phyloP scores from a whole-genome alignment of 2,113 vertebrate species.

The Bambusicola thoracicus region DNA sequence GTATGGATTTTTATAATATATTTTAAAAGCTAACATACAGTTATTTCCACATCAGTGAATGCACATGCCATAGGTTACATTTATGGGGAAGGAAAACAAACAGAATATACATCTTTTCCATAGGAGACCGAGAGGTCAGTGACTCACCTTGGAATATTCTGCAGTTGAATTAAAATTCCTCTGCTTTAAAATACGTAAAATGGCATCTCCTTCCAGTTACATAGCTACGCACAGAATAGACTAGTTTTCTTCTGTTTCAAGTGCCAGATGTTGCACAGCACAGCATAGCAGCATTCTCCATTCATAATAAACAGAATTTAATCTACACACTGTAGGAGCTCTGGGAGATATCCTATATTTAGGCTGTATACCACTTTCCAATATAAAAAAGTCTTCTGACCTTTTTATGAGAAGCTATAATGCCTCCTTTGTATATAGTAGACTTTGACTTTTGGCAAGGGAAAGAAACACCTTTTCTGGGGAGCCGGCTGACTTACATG shows the following conservation, averaged over 20 bases:
- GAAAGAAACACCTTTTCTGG: slow-evolving; percentile 30
- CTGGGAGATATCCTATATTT: slow-evolving; percentile 54
- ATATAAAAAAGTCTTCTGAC: slow-evolving; percentile 59
- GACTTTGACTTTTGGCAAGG: slow-evolving; percentile 55
- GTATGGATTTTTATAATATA: not conserved
- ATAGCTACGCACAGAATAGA: not conserved
- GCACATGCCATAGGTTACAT: not conserved
- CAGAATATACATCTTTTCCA: not conserved
- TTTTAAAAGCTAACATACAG: not conserved
- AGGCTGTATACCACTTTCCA: slow-evolving; percentile 38
- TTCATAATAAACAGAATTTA: slow-evolving; percentile 28
- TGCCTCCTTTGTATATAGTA: slow-evolving; percentile 57
- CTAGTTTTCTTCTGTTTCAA: not conserved
- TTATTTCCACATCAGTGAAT: not conserved
- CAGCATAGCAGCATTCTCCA: not conserved
- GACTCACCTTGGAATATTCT: slow-evolving; percentile 21
- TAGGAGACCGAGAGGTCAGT: not conserved
- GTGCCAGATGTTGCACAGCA: not conserved
- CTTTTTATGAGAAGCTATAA: slow-evolving; percentile 58
- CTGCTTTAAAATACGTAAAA: not conserved
- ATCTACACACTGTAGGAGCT: not conserved
- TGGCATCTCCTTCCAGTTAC: not conserved
- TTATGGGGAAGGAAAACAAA: not conserved
- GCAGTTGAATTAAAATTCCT: not conserved
- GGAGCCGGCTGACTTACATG: not conserved